Conservation (phyloP, 2,113 vertebrate genomes). For the Prolemur simus region DNA sequence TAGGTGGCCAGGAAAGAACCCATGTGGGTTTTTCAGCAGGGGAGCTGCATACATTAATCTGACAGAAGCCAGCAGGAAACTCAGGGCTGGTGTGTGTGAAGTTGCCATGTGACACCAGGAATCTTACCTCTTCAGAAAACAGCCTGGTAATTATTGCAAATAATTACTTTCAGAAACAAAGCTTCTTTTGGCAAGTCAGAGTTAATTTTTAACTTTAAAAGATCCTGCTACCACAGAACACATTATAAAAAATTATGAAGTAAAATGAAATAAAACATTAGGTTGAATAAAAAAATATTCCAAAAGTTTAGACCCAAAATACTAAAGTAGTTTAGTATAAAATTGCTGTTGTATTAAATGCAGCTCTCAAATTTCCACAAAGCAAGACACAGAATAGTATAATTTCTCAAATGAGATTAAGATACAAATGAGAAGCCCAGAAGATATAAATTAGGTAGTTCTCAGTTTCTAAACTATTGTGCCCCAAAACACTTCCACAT, state of each 20-base stretch:
- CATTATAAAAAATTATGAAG: not conserved
- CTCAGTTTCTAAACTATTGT: not conserved
- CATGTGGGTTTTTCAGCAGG: slow-evolving; percentile 39
- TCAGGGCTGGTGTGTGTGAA: not conserved
- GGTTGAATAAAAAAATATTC: not conserved
- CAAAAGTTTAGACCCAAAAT: slow-evolving; percentile 11
- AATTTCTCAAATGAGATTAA: not conserved
- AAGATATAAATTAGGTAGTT: not conserved
- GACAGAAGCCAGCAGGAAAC: slow-evolving; percentile 43
- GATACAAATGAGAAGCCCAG: not conserved
- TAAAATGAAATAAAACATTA: slow-evolving; percentile 33
- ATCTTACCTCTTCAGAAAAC: slow-evolving; percentile 40
- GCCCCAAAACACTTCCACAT: not conserved
- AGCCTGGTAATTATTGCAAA: slow-evolving; percentile 63
- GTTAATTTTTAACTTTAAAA: slow-evolving; percentile 50
- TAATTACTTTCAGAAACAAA: slow-evolving; percentile 64
- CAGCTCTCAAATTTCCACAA: not conserved
- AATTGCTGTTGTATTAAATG: not conserved
- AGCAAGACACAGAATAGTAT: not conserved
- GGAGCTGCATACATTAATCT: not conserved
- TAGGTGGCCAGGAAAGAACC: not conserved
- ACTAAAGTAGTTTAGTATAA: not conserved
- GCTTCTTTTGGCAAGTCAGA: slow-evolving; percentile 39
- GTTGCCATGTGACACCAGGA: slow-evolving; percentile 35
- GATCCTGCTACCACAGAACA: not conserved